These are phyloP conservation scores for Eretmocerus hayati DNA, from an alignment of 2,888 invertebrate species.

Conservation along the genomic window DNA sequence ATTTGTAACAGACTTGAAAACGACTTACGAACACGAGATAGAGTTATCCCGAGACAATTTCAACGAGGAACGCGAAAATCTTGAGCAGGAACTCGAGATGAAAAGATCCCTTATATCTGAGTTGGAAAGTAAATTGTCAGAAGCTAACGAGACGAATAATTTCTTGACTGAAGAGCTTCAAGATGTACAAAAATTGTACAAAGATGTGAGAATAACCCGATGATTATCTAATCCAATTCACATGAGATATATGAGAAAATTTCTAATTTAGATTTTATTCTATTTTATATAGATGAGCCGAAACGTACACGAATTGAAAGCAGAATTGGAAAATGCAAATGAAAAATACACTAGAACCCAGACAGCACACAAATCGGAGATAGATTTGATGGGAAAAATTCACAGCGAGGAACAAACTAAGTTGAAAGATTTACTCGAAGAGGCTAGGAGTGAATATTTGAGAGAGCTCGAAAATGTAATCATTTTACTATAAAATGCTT, in stretches of 20 bases:
- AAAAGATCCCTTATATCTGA: conserved; percentile 20
- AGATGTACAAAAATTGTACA: conserved; percentile 30
- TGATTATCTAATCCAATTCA: not conserved
- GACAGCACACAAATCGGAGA: conserved; percentile 25
- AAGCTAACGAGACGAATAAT: conserved; percentile 25
- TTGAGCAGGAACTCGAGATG: conserved; percentile 25
- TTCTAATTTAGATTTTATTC: conserved; percentile 12
- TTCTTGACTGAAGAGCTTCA: conserved; percentile 28
- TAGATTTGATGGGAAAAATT: conserved; percentile 24
- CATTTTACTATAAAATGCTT: too few species aligned
- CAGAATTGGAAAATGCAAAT: conserved; percentile 26
- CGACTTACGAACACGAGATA: conserved; percentile 21
- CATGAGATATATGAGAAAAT: not conserved
- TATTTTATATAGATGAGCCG: conserved; percentile 26
- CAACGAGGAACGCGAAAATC: conserved; percentile 26
- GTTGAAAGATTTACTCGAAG: conserved; percentile 26
- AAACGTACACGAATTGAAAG: conserved; percentile 25
- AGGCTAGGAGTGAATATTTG: conserved; percentile 28
- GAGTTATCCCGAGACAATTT: conserved; percentile 25
- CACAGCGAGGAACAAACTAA: conserved; percentile 27
- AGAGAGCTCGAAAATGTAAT: conserved; percentile 33
- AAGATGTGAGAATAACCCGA: conserved; percentile 25
- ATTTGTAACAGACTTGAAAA: conserved; percentile 16
- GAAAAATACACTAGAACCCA: conserved; percentile 23
- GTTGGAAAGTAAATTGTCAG: conserved; percentile 25